Evolutionary conservation across 2,797 vertebrate species (phyloP), one percentile per base, ranked within the genome.

Genomic region (Danio kyathit): DNA sequence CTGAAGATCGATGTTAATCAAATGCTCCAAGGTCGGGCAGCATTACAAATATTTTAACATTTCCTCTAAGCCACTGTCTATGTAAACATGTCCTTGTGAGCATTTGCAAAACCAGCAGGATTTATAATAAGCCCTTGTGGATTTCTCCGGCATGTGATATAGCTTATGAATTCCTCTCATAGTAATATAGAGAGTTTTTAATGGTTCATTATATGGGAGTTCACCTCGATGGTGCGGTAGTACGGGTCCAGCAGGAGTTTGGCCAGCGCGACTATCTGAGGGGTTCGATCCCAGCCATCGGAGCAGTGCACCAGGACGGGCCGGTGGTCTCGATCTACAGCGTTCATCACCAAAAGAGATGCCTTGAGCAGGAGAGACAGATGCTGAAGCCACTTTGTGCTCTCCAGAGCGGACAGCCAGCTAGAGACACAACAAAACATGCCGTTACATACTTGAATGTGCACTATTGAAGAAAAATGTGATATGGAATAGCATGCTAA

Each of bases 381-480:
- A 87, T 99, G 97, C 90, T 99, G 98, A 86, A 99, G 94, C 98
- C 98, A 99, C 83, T 97, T 98, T 78, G 98, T 99, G 87, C 96
- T 95, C 91, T 99, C 98, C 87, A 99, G 94, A 76, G 97, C 96
- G 77, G 98, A 99, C n/a, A 99, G 93, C 98, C 98, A 99, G 91
- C 97, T 99, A 88, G 43, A 86, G 74, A 80, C 48, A 85, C 40
- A 84, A 54, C 59, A 79, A 40, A 59, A 29, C 43, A 3, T 19
- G 11, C 3, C 5, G 17, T 77, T 17, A 85, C 16, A 76, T 21
- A 60, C 46, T 19, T 6, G 41, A 38, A 57, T 9, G 4, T 44
- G 19, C 13, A 19, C 6, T 6, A n/a, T 11, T 12, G 10, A n/a
- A n/a, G 3, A 16, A 40, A 63, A 6, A 0, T 1, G 29, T 29